Percentiles rank a stretch among this genome's conserved stretches.
Conservation (phyloP, 2,797 vertebrate species). For the Aeoliscus strigatus region DNA sequence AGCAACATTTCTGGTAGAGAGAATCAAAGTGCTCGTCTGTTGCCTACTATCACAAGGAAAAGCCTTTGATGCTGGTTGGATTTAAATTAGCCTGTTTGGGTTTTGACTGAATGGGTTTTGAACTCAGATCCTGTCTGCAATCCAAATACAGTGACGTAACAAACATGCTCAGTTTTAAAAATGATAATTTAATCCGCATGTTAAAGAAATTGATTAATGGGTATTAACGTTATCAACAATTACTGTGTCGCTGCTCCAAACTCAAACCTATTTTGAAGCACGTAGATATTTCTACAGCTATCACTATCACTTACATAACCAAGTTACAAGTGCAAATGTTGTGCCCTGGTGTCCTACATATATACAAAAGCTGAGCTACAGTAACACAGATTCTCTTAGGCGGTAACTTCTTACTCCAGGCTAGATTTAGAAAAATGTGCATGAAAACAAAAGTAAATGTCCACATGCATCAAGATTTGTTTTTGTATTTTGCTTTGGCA, state of each 20-base stretch:
- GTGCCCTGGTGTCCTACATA: conserved; percentile 1
- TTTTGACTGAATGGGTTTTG: conserved; percentile 8
- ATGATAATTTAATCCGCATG: conserved; percentile 15
- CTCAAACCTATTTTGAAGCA: neutral
- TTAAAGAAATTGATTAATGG: conserved; percentile 8
- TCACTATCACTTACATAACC: conserved; percentile 12
- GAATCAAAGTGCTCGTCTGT: conserved; percentile 24
- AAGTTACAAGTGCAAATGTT: conserved; percentile 10
- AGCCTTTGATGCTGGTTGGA: conserved; percentile 16
- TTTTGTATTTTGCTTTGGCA: no score
- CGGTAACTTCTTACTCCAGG: neutral
- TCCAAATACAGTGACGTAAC: no score
- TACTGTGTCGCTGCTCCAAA: neutral
- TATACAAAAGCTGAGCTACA: conserved; percentile 5
- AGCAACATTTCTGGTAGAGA: conserved; percentile 15
- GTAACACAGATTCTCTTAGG: neutral
- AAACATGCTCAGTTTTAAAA: conserved; percentile 29
- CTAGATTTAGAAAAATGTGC: conserved; percentile 5
- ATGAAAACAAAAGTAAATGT: neutral
- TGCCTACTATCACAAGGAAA: conserved; percentile 17
- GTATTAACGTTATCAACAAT: neutral
- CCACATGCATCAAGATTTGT: neutral
- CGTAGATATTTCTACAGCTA: neutral
- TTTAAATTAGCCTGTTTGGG: conserved; percentile 28
- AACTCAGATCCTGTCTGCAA: conserved; percentile 14